A percentile compares a stretch with the other conserved stretches of the same genome.
Conservation (phyloP, 2,888 invertebrate genomes). For the Phorcus lineatus region DNA sequence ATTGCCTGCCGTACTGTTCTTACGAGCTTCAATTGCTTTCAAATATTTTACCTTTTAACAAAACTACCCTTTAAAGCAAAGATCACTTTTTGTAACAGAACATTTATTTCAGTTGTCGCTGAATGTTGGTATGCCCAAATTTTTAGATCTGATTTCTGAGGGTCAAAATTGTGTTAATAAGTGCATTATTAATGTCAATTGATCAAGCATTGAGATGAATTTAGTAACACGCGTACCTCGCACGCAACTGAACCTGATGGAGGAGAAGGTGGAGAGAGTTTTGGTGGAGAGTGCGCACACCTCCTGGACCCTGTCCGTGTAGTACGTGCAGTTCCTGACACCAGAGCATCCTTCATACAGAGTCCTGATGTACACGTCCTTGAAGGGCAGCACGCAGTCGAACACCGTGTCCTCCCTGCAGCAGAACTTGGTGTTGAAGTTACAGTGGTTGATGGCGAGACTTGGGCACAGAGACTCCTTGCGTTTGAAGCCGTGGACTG, state of each 20-base stretch:
- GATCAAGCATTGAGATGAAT: too few relatives aligned
- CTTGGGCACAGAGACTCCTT: background rate
- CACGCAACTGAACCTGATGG: conserved; percentile 7
- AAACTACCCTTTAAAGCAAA: too few relatives aligned
- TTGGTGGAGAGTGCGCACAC: background rate
- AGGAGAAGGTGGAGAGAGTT: background rate
- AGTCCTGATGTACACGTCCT: background rate
- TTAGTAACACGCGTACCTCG: background rate
- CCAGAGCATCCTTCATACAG: conserved; percentile 14
- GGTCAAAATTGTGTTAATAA: too few relatives aligned
- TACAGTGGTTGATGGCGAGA: background rate
- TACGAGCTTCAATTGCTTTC: too few relatives aligned
- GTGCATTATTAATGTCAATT: too few relatives aligned
- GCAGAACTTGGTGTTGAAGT: conserved; percentile 19
- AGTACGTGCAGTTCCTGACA: background rate
- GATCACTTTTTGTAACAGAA: too few relatives aligned
- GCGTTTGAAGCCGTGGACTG: conserved; percentile 5
- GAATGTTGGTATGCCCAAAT: too few relatives aligned
- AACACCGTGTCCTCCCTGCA: background rate
- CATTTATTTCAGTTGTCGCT: too few relatives aligned
- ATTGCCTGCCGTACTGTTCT: too few relatives aligned
- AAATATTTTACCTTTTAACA: too few relatives aligned
- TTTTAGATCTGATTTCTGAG: too few relatives aligned
- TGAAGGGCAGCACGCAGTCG: conserved; percentile 9
- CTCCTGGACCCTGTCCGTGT: conserved; percentile 2